Base-by-base conservation (phyloP, 2,797 vertebrate species). In the Crax fasciolata region DNA sequence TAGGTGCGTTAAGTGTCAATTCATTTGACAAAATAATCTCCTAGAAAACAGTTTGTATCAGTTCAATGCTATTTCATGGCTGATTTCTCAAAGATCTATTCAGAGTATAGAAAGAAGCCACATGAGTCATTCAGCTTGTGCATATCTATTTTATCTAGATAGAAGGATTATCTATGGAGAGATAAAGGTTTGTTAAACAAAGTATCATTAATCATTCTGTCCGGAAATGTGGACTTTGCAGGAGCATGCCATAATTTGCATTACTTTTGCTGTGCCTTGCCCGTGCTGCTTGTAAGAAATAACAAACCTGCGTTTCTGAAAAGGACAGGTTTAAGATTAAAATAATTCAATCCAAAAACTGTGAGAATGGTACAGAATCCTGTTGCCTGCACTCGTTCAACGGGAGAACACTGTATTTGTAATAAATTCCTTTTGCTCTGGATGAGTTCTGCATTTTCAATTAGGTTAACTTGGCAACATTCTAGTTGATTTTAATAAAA, bases 391-490 rank as follows among this genome's bases (percentile, higher is more conserved):
- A 97, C 96, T 97, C 84, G 86, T 97, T 98, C 97, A 92, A 97
- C 90, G 96, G 90, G 97, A 98, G 98, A 98, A 97, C 96, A 97
- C 98, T 97, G 98, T 97, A 97, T 98, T 98, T 98, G 97, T 98
- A 98, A 98, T 98, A 98, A 98, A 98, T 98, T 98, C 98, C 98
- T 98, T 98, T 98, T 97, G 98, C 98, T 97, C 93, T 96, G 95
- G 98, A 98, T 98, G 98, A 98, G 98, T 98, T 98, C 97, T 98
- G 98, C 98, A 98, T 98, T 98, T 98, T 98, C 98, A 98, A 98
- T 98, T 98, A 98, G 98, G 97, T 98, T 98, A 98, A 98, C 98
- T 98, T 98, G 98, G 98, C 98, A 98, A 97, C 97, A 97, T 97
- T 97, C 97, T 94, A 96, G 97, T 98, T 98, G 98, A 98, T 98